Base-by-base conservation (phyloP, 2,888 invertebrate species). In the Drosophila basisetae region DNA sequence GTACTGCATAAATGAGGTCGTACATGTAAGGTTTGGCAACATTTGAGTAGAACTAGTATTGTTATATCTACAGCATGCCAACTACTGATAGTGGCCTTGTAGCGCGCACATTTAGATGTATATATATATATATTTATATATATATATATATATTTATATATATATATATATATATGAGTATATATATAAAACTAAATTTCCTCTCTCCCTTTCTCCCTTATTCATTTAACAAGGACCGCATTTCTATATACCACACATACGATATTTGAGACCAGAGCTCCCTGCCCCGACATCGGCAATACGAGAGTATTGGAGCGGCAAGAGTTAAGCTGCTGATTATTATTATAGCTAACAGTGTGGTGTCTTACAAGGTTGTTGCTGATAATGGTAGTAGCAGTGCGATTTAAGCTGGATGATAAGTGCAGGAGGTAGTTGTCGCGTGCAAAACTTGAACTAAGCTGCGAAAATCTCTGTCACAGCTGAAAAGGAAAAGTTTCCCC, bases 341-440 rank as follows among this genome's bases (percentile, higher is more conserved):
- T 73, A 66, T 66, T 64, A 47, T 58, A 63, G 39, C 43, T 62
- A 52, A 13, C 47, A 22, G 37, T 53, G 60, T 64, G 39, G 41
- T 60, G 61, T 61, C 61, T 55, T 59, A 52, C 53, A 25, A 35
- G 2, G 71, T 47, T 62, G 72, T 53, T 73, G 60, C 54, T 82
- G 80, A 73, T 78, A 90, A 77, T 88, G 65, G 67, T 41, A 53
- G 54, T 80, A 70, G 70, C 35, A 61, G 30, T 69, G 73, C 61
- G 66, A 84, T 69, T 75, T 71, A 73, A 68, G 55, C 64, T 63
- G 64, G 35, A 55, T 69, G 68, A 72, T 81, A 77, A 82, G 70
- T 74, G 78, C 60, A 60, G 41, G 54, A 41, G 43, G 54, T 37
- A 13, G n/a, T 53, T 59, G 65, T 62, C 61, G 37, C 50, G 35